phyloP scores from a whole-genome alignment of 2,797 vertebrate genomes.

The Pampus argenteus region DNA sequence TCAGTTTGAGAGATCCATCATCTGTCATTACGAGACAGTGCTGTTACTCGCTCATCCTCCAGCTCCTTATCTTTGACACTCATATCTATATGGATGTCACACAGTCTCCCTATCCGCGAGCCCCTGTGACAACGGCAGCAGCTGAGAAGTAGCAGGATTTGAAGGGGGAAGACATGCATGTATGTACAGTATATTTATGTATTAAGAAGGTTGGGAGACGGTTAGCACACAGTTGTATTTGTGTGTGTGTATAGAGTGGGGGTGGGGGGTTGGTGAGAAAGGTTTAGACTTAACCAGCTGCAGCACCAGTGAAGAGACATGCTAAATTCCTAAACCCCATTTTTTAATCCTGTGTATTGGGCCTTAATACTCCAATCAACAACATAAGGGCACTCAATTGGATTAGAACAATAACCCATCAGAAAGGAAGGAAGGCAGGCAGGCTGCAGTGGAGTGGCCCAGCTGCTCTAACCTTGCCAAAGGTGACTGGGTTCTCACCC shows the following conservation, averaged over 20 bases:
- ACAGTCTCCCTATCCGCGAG: slow-evolving; percentile 42
- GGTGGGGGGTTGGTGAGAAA: slow-evolving; percentile 22
- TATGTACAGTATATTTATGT: slow-evolving; percentile 16
- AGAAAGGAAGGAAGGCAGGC: slow-evolving; percentile 37
- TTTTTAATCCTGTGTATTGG: slow-evolving; percentile 64
- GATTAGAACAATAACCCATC: slow-evolving; percentile 65
- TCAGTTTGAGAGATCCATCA: slow-evolving; percentile 44
- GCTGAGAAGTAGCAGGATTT: slow-evolving; percentile 40
- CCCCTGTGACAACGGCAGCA: slow-evolving; percentile 50
- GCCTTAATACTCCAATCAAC: slow-evolving; percentile 73
- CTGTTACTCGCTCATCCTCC: slow-evolving; percentile 51
- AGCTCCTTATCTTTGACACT: slow-evolving; percentile 61
- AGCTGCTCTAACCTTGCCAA: slow-evolving; percentile 64
- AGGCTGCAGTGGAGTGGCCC: slow-evolving; percentile 29
- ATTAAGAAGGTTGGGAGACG: slow-evolving; percentile 7
- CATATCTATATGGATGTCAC: slow-evolving; percentile 70
- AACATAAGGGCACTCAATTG: slow-evolving; percentile 63
- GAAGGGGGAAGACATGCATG: slow-evolving; percentile 12
- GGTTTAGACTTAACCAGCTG: slow-evolving; percentile 42
- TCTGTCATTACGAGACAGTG: slow-evolving; percentile 43
- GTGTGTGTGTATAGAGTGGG: neutral
- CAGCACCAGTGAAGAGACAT: slow-evolving; percentile 14
- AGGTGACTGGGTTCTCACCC: slow-evolving; percentile 47
- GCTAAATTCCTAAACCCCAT: slow-evolving; percentile 62
- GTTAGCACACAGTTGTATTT: slow-evolving; percentile 14